These are phyloP conservation scores for Cyanistes caeruleus DNA, from an alignment of 2,113 vertebrate genomes.

Conservation along the genomic window DNA sequence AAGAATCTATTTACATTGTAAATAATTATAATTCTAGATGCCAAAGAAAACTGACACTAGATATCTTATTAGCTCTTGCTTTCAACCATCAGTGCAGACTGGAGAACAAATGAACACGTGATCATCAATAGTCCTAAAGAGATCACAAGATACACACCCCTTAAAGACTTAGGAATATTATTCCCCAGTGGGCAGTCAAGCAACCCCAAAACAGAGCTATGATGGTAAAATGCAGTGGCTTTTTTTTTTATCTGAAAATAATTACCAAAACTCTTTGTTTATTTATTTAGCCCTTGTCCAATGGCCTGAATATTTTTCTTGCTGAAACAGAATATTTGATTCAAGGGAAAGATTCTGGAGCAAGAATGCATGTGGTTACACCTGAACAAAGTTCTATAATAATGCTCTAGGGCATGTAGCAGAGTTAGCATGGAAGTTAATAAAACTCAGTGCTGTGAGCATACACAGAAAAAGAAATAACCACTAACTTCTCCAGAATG, in stretches of 20 bases:
- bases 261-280: background rate
- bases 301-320: background rate
- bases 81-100: background rate
- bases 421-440: background rate
- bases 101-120: background rate
- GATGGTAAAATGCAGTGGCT: background rate
- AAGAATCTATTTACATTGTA: background rate
- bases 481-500: background rate
- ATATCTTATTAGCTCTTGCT: background rate
- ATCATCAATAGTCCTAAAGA: background rate
- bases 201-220: background rate
- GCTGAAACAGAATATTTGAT: background rate
- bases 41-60: background rate
- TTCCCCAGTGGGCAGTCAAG: background rate
- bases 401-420: background rate
- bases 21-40: background rate
- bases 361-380: background rate
- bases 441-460: background rate
- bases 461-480: background rate
- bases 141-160: background rate
- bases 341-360: background rate
- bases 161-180: background rate
- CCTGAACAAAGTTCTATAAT: background rate
- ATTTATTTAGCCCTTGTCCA: background rate
- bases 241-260: background rate